Evolutionary conservation across 1,140 invertebrate species (phyloP).

Genomic region (Drosophila jambulina): DNA sequence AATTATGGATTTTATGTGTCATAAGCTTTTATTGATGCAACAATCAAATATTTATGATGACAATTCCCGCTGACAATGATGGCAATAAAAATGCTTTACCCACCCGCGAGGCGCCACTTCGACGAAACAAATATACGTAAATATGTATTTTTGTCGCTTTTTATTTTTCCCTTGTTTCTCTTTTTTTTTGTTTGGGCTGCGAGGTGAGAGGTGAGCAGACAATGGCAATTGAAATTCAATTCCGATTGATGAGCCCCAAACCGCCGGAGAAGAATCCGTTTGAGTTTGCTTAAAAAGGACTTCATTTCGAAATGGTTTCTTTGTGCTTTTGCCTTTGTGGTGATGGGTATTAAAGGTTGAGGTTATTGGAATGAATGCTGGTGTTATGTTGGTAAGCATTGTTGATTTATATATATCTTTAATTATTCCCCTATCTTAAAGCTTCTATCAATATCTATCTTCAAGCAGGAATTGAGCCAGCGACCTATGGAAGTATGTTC

Average conservation of each 20-base stretch:
- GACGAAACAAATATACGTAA: not conserved
- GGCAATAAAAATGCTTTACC: constrained; percentile 76
- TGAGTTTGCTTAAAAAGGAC: constrained; percentile 15
- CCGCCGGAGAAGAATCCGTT: constrained; percentile 9
- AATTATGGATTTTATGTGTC: constrained; percentile 84
- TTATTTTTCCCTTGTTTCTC: not conserved
- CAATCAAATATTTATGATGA: constrained; percentile 84
- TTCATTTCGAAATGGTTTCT: constrained; percentile 43
- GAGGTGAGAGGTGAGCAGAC: constrained; percentile 30
- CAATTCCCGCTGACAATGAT: constrained; percentile 81
- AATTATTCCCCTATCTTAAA: not conserved
- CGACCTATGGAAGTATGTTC: too few relatives aligned
- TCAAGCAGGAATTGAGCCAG: too few relatives aligned
- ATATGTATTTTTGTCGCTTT: constrained; percentile 21
- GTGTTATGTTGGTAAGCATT: not conserved
- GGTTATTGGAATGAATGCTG: not conserved
- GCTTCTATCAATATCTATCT: not conserved
- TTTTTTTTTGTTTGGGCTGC: not conserved
- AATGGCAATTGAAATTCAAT: constrained; percentile 45
- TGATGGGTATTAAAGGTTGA: not conserved
- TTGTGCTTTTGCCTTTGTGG: constrained; percentile 43
- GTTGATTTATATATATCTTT: not conserved
- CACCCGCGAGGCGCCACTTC: not conserved
- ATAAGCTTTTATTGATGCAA: constrained; percentile 84
- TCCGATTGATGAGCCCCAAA: constrained; percentile 39